Evolutionary conservation across 2,888 invertebrate genomes (phyloP).

Genomic region (Cacoxenus indagator): DNA sequence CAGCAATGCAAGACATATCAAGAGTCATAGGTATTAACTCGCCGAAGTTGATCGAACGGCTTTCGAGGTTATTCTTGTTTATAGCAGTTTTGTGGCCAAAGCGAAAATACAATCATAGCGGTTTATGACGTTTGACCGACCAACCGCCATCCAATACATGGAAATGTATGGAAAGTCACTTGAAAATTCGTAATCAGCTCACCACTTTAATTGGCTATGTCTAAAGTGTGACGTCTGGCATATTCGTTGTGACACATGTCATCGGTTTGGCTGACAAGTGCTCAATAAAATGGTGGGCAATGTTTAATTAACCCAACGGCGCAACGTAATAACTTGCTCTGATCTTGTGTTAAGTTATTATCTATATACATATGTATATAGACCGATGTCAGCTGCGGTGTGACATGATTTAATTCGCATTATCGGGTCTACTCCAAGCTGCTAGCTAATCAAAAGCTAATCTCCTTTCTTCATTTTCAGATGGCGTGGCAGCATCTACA

Average conservation of each 20-base stretch:
- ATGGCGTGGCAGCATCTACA: conserved; percentile 96
- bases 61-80: not conserved
- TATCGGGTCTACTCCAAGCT: not conserved
- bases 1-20: no score
- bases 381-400: not conserved
- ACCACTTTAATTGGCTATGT: not conserved
- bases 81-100: not conserved
- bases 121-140: not conserved
- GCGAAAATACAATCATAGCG: not conserved
- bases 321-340: not conserved
- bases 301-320: not conserved
- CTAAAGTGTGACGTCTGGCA: not conserved
- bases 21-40: no score
- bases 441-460: not conserved
- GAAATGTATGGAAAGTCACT: no score
- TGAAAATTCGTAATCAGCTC: not conserved
- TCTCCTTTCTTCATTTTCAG: no score
- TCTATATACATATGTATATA: not conserved
- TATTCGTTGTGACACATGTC: not conserved
- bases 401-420: no score
- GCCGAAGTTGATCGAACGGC: not conserved
- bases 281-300: not conserved
- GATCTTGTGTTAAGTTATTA: no score
- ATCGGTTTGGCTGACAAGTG: not conserved
- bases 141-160: no score